Conservation (phyloP, 2,113 vertebrate species). For the Nansenia antarctica region DNA sequence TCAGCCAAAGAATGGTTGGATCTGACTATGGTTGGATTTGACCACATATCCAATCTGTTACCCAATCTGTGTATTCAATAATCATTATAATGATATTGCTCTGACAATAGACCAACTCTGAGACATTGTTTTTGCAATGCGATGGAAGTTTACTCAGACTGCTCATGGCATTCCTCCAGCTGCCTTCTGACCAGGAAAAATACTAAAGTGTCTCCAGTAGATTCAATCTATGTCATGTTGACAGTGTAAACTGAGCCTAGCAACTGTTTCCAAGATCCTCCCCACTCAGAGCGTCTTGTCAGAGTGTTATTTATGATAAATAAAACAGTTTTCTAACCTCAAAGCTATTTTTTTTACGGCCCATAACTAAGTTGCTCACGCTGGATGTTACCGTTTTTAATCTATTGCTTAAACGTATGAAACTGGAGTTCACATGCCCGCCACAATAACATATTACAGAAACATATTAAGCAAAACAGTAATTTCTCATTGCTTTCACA, state of each 20-base stretch:
- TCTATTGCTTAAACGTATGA: no score
- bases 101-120: no score
- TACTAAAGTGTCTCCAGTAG: neutral
- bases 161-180: constrained; percentile 19
- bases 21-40: constrained; percentile 41
- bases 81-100: no score
- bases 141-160: no score
- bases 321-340: neutral
- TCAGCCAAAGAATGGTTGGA: constrained; percentile 36
- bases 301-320: constrained; percentile 41
- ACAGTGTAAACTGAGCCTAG: constrained; percentile 37
- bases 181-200: neutral
- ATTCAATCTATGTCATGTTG: constrained; percentile 3
- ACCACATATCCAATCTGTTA: constrained; percentile 28
- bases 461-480: neutral
- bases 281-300: constrained; percentile 24
- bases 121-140: no score
- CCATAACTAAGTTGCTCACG: neutral
- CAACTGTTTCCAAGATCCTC: constrained; percentile 19
- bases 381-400: no score
- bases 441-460: no score
- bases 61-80: constrained; percentile 13
- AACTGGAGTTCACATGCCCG: no score
- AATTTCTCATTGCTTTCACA: neutral
- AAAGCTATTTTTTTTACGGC: no score